These are phyloP conservation scores for Labeo rohita DNA, from an alignment of 2,113 vertebrate species.

Conservation along the genomic window DNA sequence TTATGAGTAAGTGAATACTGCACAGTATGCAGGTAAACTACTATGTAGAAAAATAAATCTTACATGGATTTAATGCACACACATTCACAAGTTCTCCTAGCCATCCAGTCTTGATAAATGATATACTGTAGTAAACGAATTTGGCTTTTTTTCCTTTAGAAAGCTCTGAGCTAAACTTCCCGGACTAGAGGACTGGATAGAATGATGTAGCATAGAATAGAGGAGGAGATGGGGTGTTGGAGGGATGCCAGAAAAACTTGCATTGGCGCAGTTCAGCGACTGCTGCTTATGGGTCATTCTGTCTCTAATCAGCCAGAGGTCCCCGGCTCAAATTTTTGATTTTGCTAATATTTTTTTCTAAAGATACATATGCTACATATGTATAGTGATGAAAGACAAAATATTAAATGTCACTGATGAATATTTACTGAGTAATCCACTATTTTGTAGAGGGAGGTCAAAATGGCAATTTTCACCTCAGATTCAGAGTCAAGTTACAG, in stretches of 20 bases:
- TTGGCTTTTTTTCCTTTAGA: not conserved
- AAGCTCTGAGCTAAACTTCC: not conserved
- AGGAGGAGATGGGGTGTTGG: not conserved
- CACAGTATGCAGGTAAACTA: not conserved
- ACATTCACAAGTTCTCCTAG: not conserved
- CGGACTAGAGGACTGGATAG: not conserved
- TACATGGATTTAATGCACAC: not conserved
- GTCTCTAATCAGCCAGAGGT: no score
- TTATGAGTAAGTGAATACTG: not conserved
- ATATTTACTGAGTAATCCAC: no score
- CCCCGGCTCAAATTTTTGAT: no score
- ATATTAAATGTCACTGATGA: no score
- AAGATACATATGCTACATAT: no score
- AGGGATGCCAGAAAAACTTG: not conserved
- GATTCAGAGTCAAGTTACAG: no score
- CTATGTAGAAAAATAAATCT: not conserved
- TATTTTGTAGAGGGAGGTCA: no score
- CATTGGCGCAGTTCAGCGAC: not conserved
- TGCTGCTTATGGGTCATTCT: no score
- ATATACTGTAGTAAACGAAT: not conserved
- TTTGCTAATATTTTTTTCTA: no score
- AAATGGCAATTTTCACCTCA: no score
- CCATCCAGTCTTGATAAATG: not conserved
- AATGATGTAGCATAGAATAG: not conserved
- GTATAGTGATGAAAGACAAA: no score